Conservation (phyloP, 2,888 invertebrate species). For the Agelastica alni region DNA sequence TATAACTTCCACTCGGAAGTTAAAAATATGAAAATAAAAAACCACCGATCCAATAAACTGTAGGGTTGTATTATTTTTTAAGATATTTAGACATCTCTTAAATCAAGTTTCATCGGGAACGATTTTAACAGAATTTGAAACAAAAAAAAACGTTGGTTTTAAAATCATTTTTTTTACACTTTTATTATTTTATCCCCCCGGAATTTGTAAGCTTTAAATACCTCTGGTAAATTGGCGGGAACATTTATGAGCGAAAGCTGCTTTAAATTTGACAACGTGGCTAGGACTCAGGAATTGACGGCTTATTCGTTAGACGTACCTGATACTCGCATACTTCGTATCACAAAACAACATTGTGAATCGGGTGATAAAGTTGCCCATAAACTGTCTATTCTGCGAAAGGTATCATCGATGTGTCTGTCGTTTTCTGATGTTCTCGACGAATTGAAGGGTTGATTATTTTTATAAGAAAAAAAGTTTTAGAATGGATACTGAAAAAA, state of each 20-base stretch:
- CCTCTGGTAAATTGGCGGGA: constrained; percentile 16
- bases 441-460: background rate
- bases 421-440: background rate
- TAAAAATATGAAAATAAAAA: no score
- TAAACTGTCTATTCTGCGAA: constrained; percentile 25
- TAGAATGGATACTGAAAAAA: background rate
- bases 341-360: constrained; percentile 34
- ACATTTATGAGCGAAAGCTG: background rate
- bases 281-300: constrained; percentile 27
- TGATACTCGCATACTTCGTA: constrained; percentile 36
- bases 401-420: constrained; percentile 11
- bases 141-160: no score
- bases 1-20: no score
- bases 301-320: constrained; percentile 29
- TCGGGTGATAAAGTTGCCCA: constrained; percentile 27
- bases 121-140: no score
- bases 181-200: no score
- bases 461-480: background rate
- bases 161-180: no score
- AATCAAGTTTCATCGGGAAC: no score
- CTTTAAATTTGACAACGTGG: constrained; percentile 11
- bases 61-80: no score
- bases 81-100: no score
- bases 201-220: no score
- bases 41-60: no score